These are phyloP conservation scores for Autographa pulchrina DNA, from an alignment of 2,888 invertebrate genomes.

Conservation along the genomic window DNA sequence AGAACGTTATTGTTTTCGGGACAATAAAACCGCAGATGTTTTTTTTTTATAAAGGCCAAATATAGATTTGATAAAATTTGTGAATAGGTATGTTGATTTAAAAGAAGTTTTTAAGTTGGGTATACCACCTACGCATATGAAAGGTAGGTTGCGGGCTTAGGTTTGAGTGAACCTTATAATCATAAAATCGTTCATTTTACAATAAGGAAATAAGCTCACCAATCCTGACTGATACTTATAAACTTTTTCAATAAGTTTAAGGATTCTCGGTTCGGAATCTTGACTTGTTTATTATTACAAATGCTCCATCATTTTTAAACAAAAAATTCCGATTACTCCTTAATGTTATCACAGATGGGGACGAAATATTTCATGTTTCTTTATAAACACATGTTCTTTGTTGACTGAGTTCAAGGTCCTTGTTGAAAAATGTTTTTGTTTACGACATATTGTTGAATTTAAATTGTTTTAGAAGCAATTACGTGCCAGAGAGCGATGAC, in stretches of 20 bases:
- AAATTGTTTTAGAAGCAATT: constrained; percentile 21
- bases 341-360: constrained; percentile 7
- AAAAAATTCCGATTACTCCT: background rate
- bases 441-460: constrained; percentile 14
- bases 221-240: background rate
- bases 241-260: background rate
- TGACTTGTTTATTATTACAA: background rate
- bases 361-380: background rate
- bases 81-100: too few relatives aligned
- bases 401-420: background rate
- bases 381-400: background rate
- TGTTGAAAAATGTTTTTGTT: constrained; percentile 11
- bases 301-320: background rate
- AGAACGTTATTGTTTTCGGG: constrained; percentile 27
- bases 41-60: constrained; percentile 14
- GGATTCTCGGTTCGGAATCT: background rate
- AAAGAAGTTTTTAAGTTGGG: too few relatives aligned
- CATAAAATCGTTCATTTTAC: background rate
- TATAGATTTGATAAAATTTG: background rate
- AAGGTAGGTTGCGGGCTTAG: too few relatives aligned
- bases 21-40: constrained; percentile 20
- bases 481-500: background rate
- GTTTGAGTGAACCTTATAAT: too few relatives aligned
- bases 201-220: background rate
- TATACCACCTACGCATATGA: too few relatives aligned